A percentile compares a stretch with the other conserved stretches of the same genome.
Evolutionary conservation across 1,140 invertebrate genomes (phyloP).

Genomic region (Polyergus mexicanus): DNA sequence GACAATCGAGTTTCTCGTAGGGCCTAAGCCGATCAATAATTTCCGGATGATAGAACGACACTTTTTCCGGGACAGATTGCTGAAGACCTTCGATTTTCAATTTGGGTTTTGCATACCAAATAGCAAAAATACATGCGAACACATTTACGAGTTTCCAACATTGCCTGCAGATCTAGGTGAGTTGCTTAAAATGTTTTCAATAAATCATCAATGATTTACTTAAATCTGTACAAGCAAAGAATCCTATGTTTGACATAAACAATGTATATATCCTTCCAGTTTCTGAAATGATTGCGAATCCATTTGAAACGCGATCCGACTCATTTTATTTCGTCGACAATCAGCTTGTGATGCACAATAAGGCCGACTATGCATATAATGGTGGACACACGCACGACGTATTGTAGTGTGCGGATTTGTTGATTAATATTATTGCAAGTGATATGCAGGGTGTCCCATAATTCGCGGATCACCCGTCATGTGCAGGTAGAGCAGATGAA

Average conservation of each 20-base stretch:
- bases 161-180: constrained; percentile 95
- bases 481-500: no score
- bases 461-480: no score
- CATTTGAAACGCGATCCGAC: constrained; percentile 98
- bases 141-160: constrained; percentile 99
- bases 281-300: constrained; percentile 97
- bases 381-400: constrained; percentile 87
- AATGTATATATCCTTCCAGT: constrained; percentile 89
- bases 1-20: constrained; percentile 98
- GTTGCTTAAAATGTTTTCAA: constrained; percentile 68
- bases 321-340: constrained; percentile 99
- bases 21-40: constrained; percentile 95
- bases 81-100: constrained; percentile 99
- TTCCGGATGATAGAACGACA: constrained; percentile 99
- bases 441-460: no score
- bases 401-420: constrained; percentile 69
- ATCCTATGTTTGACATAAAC: constrained; percentile 23
- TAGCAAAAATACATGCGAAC: constrained; percentile 98
- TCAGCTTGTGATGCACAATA: constrained; percentile 99
- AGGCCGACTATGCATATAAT: constrained; percentile 98
- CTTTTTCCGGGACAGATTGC: constrained; percentile 96
- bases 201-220: not conserved
- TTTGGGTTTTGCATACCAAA: constrained; percentile 99
- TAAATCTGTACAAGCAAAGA: not conserved
- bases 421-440: constrained; percentile 60